phyloP scores from a whole-genome alignment of 2,797 vertebrate genomes.

The Eidolon dupreanum region DNA sequence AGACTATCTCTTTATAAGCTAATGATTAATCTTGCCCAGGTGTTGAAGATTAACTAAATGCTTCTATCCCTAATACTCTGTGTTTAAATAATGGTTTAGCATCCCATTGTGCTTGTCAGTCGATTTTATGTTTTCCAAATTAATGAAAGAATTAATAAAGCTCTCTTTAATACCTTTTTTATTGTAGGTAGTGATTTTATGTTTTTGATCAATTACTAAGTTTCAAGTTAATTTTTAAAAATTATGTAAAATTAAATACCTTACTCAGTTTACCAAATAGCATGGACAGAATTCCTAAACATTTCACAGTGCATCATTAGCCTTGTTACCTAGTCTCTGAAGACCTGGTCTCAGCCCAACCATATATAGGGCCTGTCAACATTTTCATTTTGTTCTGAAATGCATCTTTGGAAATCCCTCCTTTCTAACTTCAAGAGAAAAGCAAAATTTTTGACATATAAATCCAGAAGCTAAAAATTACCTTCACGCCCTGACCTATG shows the following conservation, averaged over 20 bases:
- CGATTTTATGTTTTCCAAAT: neutral
- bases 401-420: neutral
- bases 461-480: neutral
- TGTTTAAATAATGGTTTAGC: neutral
- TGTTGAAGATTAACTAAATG: neutral
- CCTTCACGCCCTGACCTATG: neutral
- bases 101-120: neutral
- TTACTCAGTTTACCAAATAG: neutral
- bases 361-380: rapidly evolving
- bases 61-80: neutral
- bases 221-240: neutral
- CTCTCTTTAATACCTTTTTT: neutral
- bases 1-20: neutral
- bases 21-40: constrained; percentile 9
- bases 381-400: neutral
- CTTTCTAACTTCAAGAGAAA: neutral
- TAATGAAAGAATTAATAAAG: constrained; percentile 1
- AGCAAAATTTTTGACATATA: neutral
- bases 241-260: neutral
- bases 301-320: neutral
- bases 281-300: neutral
- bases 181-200: neutral
- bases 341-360: neutral
- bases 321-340: neutral
- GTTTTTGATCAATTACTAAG: neutral